Base-by-base conservation (phyloP, 2,888 invertebrate species). In the Cataglyphis livida region DNA sequence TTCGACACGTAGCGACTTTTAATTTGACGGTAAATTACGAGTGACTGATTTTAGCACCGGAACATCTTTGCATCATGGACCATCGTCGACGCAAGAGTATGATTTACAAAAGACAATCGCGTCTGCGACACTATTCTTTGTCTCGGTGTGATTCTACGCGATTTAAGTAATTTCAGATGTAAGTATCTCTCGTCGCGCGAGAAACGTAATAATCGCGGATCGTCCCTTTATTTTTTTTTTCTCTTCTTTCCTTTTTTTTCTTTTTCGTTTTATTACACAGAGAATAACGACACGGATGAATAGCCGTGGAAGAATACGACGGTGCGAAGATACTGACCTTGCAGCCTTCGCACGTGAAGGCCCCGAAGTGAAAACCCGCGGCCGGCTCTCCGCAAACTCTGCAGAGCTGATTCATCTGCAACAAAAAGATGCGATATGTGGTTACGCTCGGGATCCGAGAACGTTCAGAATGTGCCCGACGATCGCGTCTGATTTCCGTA, bases 361-460 rank as follows among this genome's bases (percentile, higher is more conserved):
- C 94, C 65, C 94, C 94, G 82, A 94, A 94, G 89, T 94, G 94
- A 91, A 94, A 94, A 88, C 94, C 94, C 81, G 94, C 94, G 84
- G 94, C 94, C 89, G 94, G 94, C 90, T 94, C 94, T 75, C 94
- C 94, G 90, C 94, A 94, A 76, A 94, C 94, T 88, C 93, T 92
- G 87, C 94, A 94, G 78, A 93, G 92, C 90, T 94, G 94, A 93
- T 94, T 94, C 94, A 94, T 94, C 94, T 94, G 93, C 68, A 92
- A 92, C 84, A 84, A 88, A 89, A 84, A 89, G 87, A 83, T 76
- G 83, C 88, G 89, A 89, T 88, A 85, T 84, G 89, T 86, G 84
- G 89, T 89, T 85, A 89, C 83, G 89, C 81, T 85, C 81, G 71
- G 85, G 83, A 82, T 74, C 85, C 85, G 82, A 84, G 74, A 75